These are phyloP conservation scores for Chamaea fasciata DNA, from an alignment of 2,113 vertebrate genomes.

Conservation along the genomic window DNA sequence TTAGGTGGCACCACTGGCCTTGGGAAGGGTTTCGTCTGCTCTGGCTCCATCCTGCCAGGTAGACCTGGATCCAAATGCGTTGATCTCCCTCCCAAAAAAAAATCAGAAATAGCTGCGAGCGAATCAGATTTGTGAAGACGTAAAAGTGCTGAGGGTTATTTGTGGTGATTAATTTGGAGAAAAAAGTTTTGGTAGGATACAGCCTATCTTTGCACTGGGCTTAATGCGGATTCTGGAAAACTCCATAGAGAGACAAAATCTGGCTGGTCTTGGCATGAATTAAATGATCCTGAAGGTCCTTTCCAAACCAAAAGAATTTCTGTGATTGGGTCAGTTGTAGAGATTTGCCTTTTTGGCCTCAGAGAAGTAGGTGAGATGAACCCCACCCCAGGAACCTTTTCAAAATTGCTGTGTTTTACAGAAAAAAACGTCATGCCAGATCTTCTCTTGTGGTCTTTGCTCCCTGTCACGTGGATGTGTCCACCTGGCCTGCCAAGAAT, in stretches of 20 bases:
- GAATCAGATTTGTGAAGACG: background rate
- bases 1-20: constrained; percentile 62
- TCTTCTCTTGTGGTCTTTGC: background rate
- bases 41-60: background rate
- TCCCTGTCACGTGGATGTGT: background rate
- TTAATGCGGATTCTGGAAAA: background rate
- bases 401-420: background rate
- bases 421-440: background rate
- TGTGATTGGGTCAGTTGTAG: background rate
- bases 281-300: background rate
- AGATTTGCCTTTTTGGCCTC: background rate
- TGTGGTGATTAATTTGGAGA: background rate
- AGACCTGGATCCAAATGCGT: fast-evolving
- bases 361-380: background rate
- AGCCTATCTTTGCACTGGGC: background rate
- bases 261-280: background rate
- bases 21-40: background rate
- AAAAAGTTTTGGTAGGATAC: background rate
- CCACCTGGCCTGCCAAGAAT: background rate
- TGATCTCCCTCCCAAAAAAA: background rate
- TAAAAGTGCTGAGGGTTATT: background rate
- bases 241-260: fast-evolving
- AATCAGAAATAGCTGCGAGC: background rate
- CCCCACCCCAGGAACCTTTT: background rate
- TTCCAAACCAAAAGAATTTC: background rate